A percentile compares a stretch with the other conserved stretches of the same genome.
Conservation (phyloP, 2,113 vertebrate genomes). For the Spheniscus mendiculus region DNA sequence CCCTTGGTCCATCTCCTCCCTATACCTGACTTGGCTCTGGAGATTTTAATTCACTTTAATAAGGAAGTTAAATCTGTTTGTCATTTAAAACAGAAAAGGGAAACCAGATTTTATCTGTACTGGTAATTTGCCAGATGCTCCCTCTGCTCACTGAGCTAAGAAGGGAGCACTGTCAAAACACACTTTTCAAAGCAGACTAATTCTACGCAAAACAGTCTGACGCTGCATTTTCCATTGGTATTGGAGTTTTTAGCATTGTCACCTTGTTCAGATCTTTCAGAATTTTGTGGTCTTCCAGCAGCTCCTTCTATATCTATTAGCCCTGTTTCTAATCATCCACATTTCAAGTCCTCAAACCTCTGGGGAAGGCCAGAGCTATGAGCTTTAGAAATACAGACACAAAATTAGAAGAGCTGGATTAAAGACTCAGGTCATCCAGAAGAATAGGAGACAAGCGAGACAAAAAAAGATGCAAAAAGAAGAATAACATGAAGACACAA, state of each 20-base stretch:
- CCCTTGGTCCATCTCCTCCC: not conserved
- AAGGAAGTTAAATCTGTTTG: not conserved
- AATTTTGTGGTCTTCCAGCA: not conserved
- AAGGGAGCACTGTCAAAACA: constrained; percentile 15
- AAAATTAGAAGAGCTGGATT: not conserved
- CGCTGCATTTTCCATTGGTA: not conserved
- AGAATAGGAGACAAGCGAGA: not conserved
- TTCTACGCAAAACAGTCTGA: not conserved
- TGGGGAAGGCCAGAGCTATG: not conserved
- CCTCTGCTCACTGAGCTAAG: not conserved
- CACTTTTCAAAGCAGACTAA: not conserved
- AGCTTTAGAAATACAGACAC: not conserved
- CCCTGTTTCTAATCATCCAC: not conserved
- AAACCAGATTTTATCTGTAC: not conserved
- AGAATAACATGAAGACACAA: not conserved
- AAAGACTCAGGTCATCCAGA: not conserved
- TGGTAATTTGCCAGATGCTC: constrained; percentile 7
- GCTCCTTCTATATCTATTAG: not conserved
- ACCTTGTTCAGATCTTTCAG: not conserved
- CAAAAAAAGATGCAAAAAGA: not conserved
- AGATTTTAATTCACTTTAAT: not conserved
- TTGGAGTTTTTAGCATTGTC: not conserved
- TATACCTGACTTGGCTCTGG: not conserved
- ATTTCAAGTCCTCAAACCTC: not conserved
- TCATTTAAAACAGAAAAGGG: not conserved